A percentile compares a stretch with the other conserved stretches of the same genome.
phyloP scores from a whole-genome alignment of 2,113 vertebrate species.

The Odontophorus gujanensis region DNA sequence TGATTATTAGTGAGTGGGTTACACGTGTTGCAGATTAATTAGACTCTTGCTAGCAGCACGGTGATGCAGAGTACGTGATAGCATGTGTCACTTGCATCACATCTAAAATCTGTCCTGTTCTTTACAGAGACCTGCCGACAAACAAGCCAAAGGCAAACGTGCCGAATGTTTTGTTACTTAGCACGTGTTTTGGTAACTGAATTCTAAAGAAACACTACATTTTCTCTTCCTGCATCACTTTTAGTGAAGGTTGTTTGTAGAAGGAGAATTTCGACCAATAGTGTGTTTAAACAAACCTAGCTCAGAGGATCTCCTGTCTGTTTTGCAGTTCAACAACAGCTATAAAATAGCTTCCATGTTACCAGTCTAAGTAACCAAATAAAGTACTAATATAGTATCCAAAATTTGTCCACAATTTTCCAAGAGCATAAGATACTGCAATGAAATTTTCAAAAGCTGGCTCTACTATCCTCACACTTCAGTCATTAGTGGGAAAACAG shows the following conservation, averaged over 20 bases:
- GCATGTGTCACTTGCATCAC: fast-evolving
- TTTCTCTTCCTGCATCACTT: not conserved
- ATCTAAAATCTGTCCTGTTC: not conserved
- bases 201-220: not conserved
- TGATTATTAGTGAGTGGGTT: not conserved
- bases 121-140: not conserved
- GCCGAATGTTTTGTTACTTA: not conserved
- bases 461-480: not conserved
- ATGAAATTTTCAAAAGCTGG: not conserved
- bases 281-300: not conserved
- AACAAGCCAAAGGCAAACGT: not conserved
- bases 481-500: not conserved
- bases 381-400: not conserved
- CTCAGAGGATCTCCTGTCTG: not conserved
- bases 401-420: not conserved
- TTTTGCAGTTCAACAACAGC: not conserved
- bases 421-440: not conserved
- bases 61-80: not conserved
- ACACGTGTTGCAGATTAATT: not conserved
- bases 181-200: not conserved
- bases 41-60: not conserved
- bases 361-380: not conserved
- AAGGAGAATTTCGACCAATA: not conserved
- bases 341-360: not conserved
- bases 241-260: not conserved